Conservation (phyloP, 2,888 invertebrate species). For the Dasypolia templi region DNA sequence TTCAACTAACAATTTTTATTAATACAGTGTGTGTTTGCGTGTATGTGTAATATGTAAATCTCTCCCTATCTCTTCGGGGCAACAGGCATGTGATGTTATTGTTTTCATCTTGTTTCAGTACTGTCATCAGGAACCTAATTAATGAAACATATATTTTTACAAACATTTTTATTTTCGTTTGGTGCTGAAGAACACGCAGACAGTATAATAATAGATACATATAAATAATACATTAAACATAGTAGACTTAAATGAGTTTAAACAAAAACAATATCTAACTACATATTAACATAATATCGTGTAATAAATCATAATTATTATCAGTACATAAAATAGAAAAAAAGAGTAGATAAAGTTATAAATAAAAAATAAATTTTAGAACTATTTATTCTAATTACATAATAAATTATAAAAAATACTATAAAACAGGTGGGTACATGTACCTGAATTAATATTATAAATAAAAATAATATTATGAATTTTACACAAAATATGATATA, state of each 20-base stretch:
- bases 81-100: too few species aligned
- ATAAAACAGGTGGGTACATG: too few species aligned
- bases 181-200: constrained; percentile 61
- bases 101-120: background rate
- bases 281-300: background rate
- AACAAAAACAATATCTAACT: constrained; percentile 2
- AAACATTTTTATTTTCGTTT: constrained; percentile 63
- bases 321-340: background rate
- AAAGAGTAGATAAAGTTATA: background rate
- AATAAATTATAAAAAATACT: too few species aligned
- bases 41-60: too few species aligned
- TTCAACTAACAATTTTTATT: too few species aligned
- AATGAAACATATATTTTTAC: constrained; percentile 5
- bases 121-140: background rate
- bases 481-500: background rate
- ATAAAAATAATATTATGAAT: background rate
- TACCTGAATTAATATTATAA: too few species aligned
- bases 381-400: too few species aligned
- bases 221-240: background rate
- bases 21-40: too few species aligned
- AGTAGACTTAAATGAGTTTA: constrained; percentile 3
- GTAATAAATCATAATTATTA: background rate
- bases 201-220: constrained; percentile 15
- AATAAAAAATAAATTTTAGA: too few species aligned
- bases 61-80: too few species aligned